Evolutionary conservation across 35 echinoderm and acorn worm species (phyloP), one percentile per base, ranked within the genome.

Genomic region (Eucidaris tribuloides): DNA sequence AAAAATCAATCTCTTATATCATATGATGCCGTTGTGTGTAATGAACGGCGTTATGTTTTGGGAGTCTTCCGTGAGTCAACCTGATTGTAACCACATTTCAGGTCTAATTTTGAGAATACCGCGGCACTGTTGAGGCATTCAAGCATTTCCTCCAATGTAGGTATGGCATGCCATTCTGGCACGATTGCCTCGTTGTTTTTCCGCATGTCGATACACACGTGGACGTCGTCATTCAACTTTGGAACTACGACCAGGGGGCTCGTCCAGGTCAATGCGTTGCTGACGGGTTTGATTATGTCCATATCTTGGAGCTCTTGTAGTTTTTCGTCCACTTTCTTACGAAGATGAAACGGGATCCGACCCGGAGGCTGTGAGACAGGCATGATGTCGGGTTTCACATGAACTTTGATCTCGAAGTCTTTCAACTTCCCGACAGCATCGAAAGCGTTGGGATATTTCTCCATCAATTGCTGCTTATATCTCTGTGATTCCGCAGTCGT

Each of bases 1-100:
- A 58, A 93, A 88, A 36, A 87, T 80, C 15, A 93, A 56, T 31
- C 79, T 23, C 31, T 93, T 89, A 44, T 93, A 93, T 19, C 54
- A 18, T 44, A 89, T 34, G 45, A 58, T 71, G 86, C 62, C 89
- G 81, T 46, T 65, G 7, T 32, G 64, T 71, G 15, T 72, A 11
- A 56, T 84, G 48, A 77, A 92, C 81, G 90, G 87, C 14, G 89
- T 91, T n/a, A 91, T 81, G 28, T 76, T 28, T 17, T 58, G 71
- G 5, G 82, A 86, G 6, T 80, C 45, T n/a, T 46, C 23, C 5
- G 11, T 44, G 0, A 91, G 49, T 91, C 83, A 13, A 91, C 71
- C 50, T 91, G 81, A 61, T 86, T 81, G 43, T 80, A 86, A 14
- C 82, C 89, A 82, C 68, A 85, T 38, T 86, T 85, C 5, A 91